Evolutionary conservation across 1,140 invertebrate genomes (phyloP), one percentile per base, ranked within the genome.

Genomic region (Musca vetustissima): DNA sequence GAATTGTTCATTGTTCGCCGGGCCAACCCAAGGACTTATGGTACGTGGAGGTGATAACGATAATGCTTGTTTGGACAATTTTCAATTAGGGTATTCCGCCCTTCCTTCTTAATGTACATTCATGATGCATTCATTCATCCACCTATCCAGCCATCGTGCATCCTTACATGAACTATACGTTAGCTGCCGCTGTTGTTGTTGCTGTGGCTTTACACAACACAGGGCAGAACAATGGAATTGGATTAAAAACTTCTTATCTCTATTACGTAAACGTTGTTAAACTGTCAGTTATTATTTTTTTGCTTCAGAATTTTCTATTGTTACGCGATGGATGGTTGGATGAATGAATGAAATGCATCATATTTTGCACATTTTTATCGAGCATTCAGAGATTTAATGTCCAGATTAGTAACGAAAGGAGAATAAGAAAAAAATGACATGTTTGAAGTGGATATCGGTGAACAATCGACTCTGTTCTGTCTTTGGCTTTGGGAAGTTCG

Each of bases 41-140:
- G 64, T 65, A 65, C 64, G 64, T 65, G 64, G 64, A 65, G 64
- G 64, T 65, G 64, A 69, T 69, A 69, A 69, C 68, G 68, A 57
- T 66, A 65, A 69, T 69, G 68, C 68, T 57, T 69, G 67, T 64
- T 69, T 69, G 64, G 57, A 69, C 28, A 24, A 52, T 64, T 64
- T 17, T 65, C 64, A 49, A 65, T 65, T 49, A 49, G 64, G 22
- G 50, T 52, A 52, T 65, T 48, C 48, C 24, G 19, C 36, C 14
- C 9, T 32, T 64, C 28, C 28, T 61, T 36, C 32, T 57, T 22
- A 24, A n/a, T n/a, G 15, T 57, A 14, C 24, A 64, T 48, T 22
- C 14, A 4, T 64, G 17, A 21, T 47, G 15, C 13, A 11, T 59
- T 15, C 32, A 25, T 61, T 36, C 55, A 28, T 28, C 28, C 22